These are phyloP conservation scores for Oxyura jamaicensis DNA, from an alignment of 2,113 vertebrate genomes.

Conservation along the genomic window DNA sequence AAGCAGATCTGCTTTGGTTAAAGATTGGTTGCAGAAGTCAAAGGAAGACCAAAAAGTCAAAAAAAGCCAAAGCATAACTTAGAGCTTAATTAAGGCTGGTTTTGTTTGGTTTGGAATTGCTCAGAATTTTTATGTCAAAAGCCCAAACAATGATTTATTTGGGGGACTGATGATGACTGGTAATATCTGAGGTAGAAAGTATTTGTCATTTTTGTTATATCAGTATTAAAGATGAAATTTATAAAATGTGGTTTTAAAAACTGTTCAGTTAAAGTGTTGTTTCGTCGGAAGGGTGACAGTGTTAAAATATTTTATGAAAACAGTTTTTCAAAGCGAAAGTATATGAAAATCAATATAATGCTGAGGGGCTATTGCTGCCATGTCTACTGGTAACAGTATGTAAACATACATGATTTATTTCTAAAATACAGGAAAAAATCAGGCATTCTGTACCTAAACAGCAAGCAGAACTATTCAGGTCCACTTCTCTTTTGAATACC, in stretches of 20 bases:
- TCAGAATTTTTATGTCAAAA: neutral
- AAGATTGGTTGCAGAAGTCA: neutral
- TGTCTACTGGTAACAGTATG: neutral
- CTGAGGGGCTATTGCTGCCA: neutral
- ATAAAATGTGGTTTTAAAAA: neutral
- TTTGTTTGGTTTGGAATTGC: neutral
- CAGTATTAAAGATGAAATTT: neutral
- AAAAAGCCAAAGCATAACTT: neutral
- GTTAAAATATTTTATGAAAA: neutral
- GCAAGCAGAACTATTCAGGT: neutral
- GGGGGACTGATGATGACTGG: neutral
- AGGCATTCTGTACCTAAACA: neutral
- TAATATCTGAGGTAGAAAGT: neutral
- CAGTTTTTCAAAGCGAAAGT: neutral
- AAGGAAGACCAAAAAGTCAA: neutral
- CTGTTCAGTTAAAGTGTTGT: neutral
- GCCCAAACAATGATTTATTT: neutral
- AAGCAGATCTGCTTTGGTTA: neutral
- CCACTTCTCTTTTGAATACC: neutral
- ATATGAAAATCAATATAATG: neutral
- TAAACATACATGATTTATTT: neutral
- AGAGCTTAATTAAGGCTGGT: neutral
- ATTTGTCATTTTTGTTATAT: neutral
- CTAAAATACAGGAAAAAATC: neutral
- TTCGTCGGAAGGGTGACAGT: neutral